These are phyloP conservation scores for Bradypodion pumilum DNA, from an alignment of 2,797 vertebrate species.

Conservation along the genomic window DNA sequence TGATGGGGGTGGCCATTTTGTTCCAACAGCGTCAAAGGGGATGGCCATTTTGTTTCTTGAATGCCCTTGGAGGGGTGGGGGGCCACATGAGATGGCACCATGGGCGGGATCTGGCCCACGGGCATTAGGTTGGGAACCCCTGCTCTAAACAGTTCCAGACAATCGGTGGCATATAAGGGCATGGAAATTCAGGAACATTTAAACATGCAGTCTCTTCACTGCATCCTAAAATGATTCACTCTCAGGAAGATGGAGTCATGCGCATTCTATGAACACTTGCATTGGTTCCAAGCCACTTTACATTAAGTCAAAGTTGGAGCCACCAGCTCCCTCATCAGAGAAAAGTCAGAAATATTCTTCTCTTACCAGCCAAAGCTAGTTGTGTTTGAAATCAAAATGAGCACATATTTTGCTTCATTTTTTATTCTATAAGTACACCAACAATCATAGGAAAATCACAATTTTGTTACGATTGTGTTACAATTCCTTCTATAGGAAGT, in stretches of 20 bases:
- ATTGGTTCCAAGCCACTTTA: background rate
- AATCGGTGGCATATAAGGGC: background rate
- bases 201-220: background rate
- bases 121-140: too few species aligned
- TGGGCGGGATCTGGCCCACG: too few species aligned
- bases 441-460: background rate
- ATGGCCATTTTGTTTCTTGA: too few species aligned
- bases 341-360: background rate
- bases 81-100: too few species aligned
- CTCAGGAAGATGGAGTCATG: background rate
- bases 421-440: background rate
- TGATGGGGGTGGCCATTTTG: too few species aligned
- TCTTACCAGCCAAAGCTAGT: background rate
- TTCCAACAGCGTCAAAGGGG: too few species aligned
- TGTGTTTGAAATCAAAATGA: background rate
- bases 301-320: background rate
- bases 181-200: background rate
- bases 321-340: background rate
- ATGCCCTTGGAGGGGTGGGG: too few species aligned
- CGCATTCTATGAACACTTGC: background rate
- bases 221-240: background rate
- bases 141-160: background rate
- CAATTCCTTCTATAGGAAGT: background rate
- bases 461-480: background rate
- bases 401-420: background rate